phyloP scores from a whole-genome alignment of 2,113 vertebrate genomes.

The Furnarius figulus region DNA sequence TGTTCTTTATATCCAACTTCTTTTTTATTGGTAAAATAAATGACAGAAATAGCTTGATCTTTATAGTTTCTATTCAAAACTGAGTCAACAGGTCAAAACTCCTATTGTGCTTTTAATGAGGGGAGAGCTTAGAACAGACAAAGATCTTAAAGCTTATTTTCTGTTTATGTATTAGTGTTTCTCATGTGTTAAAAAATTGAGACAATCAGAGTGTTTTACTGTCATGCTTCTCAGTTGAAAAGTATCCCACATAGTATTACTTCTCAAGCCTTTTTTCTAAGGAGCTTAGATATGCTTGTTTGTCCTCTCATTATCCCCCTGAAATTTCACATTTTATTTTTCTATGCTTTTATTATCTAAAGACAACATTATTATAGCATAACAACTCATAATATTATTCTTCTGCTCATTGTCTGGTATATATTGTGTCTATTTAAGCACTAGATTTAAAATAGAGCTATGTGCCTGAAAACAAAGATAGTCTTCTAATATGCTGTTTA shows the following conservation, averaged over 20 bases:
- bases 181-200: neutral
- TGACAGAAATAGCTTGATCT: neutral
- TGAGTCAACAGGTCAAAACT: conserved; percentile 12
- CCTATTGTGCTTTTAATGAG: neutral
- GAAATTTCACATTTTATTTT: neutral
- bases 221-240: neutral
- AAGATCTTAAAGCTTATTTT: neutral
- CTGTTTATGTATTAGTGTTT: neutral
- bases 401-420: neutral
- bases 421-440: neutral
- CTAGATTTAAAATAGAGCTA: neutral
- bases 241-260: neutral
- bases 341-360: neutral
- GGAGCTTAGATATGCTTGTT: neutral
- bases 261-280: neutral
- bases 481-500: neutral
- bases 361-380: neutral
- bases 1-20: neutral
- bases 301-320: neutral
- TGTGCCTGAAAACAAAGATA: neutral
- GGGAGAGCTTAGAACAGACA: neutral
- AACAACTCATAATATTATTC: neutral
- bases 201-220: neutral
- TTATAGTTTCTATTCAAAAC: neutral
- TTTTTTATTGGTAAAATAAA: neutral